Evolutionary conservation across 2,113 vertebrate genomes (phyloP).

Genomic region (Picathartes gymnocephalus): DNA sequence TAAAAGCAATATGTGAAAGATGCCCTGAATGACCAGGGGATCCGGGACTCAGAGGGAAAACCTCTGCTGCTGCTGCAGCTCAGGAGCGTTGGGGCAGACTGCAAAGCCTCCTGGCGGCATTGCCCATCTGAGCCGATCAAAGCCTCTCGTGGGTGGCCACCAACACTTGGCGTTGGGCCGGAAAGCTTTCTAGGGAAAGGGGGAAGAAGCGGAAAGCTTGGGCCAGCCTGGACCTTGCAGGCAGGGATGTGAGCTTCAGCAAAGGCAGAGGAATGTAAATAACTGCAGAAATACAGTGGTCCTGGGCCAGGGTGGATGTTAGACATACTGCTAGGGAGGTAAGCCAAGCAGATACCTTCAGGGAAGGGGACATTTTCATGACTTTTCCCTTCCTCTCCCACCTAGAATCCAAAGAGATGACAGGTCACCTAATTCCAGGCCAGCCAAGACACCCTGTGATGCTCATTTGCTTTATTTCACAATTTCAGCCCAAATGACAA

Average conservation of each 20-base stretch:
- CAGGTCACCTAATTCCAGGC: neutral
- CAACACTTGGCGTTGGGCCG: neutral
- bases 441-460: neutral
- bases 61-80: neutral
- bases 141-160: constrained; percentile 16
- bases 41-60: neutral
- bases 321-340: neutral
- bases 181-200: constrained; percentile 14
- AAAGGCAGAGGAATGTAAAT: constrained; percentile 38
- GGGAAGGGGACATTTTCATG: neutral
- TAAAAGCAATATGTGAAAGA: neutral
- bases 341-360: neutral
- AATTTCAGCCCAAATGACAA: neutral
- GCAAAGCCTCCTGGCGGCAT: neutral
- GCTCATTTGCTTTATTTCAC: neutral
- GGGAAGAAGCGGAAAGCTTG: neutral
- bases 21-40: neutral
- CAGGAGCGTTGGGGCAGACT: neutral
- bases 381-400: neutral
- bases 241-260: neutral
- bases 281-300: constrained; percentile 8
- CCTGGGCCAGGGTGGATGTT: neutral
- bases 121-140: constrained; percentile 22
- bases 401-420: neutral
- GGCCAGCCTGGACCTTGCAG: neutral